Conservation (phyloP, 2,888 invertebrate species). For the Volucella zonaria region DNA sequence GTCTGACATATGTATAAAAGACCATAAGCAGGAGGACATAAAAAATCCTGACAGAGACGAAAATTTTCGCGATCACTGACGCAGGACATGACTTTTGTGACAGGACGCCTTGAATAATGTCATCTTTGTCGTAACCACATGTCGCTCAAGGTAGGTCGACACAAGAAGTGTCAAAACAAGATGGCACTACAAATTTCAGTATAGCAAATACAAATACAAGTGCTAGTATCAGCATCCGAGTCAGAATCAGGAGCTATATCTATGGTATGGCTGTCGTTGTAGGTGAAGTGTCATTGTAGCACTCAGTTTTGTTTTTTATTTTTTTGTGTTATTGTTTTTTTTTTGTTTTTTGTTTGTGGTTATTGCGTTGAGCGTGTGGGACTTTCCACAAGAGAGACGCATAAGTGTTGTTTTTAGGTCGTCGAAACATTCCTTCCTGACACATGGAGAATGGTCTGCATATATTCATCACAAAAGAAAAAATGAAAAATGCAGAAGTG, state of each 20-base stretch:
- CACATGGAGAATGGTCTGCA: slow-evolving; percentile 33
- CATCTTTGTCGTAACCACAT: slow-evolving; percentile 58
- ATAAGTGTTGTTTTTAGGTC: slow-evolving; percentile 10
- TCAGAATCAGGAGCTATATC: no score
- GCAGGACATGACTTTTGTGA: slow-evolving; percentile 61
- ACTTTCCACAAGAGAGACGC: neutral
- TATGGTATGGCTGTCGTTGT: neutral
- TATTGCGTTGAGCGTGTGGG: slow-evolving; percentile 39
- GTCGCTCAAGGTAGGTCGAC: slow-evolving; percentile 19
- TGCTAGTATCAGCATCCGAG: no score
- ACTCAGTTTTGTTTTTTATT: no score
- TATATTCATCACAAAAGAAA: slow-evolving; percentile 52
- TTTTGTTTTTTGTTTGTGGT: slow-evolving; percentile 22
- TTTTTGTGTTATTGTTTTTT: no score
- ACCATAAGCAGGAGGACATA: neutral
- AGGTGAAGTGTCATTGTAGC: neutral
- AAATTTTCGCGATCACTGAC: slow-evolving; percentile 45
- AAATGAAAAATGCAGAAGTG: slow-evolving; percentile 39
- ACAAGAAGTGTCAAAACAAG: slow-evolving; percentile 38
- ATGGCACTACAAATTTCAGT: neutral
- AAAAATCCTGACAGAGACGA: slow-evolving; percentile 16
- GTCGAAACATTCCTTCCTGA: slow-evolving; percentile 44
- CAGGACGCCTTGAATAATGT: slow-evolving; percentile 61
- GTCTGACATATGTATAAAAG: neutral
- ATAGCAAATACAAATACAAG: no score